These are phyloP conservation scores for Cyanoramphus novaezelandiae DNA, from an alignment of 2,113 vertebrate species.

Conservation along the genomic window DNA sequence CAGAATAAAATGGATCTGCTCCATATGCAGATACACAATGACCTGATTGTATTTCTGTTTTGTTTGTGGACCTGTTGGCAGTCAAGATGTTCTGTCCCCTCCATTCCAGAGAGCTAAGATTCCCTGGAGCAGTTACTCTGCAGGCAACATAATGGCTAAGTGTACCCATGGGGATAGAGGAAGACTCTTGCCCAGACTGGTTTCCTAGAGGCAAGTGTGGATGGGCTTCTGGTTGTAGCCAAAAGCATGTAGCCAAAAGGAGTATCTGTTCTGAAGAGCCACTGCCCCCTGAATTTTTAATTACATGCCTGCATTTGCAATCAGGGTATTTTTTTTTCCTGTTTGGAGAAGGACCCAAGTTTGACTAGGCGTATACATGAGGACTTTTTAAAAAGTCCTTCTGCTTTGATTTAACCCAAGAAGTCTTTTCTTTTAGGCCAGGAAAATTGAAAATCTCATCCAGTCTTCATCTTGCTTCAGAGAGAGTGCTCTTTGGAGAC, in stretches of 20 bases:
- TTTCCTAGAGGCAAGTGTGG: not conserved
- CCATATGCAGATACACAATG: not conserved
- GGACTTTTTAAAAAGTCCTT: not conserved
- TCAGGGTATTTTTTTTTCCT: not conserved
- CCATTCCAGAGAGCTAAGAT: not conserved
- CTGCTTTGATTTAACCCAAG: not conserved
- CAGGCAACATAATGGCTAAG: not conserved
- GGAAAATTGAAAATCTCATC: not conserved
- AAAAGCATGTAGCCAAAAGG: not conserved
- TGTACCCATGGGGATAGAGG: not conserved
- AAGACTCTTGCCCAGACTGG: not conserved
- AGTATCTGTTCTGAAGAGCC: not conserved
- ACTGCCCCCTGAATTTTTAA: not conserved
- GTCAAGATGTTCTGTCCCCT: not conserved
- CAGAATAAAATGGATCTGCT: not conserved
- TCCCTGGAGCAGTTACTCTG: not conserved
- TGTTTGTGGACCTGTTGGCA: not conserved
- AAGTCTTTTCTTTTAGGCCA: conserved; percentile 30
- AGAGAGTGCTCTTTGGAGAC: not conserved
- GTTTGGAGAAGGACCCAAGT: not conserved
- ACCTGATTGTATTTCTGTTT: not conserved
- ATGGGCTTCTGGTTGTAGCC: not conserved
- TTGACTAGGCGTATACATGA: conserved; percentile 13
- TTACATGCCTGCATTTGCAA: conserved; percentile 22
- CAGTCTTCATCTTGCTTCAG: not conserved